Percentiles rank a stretch among this genome's conserved stretches.
Conservation (phyloP, 2,113 vertebrate species). For the Echinops telfairi region DNA sequence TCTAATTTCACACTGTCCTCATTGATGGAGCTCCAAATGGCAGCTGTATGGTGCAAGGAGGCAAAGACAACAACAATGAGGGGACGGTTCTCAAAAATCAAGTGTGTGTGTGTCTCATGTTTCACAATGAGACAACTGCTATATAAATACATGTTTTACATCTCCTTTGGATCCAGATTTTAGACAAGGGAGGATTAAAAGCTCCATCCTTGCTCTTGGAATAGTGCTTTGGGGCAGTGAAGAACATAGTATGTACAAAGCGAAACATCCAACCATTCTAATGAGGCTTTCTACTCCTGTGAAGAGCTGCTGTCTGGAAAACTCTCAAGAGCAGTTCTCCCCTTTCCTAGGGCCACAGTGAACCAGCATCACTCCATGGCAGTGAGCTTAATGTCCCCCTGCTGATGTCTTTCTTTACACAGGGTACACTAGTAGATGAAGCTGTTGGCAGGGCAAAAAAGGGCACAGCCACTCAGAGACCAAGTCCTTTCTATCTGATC, state of each 20-base stretch:
- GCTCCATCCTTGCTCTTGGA: background rate
- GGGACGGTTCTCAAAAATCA: conserved; percentile 37
- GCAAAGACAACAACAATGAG: background rate
- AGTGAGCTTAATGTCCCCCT: background rate
- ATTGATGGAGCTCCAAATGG: conserved; percentile 65
- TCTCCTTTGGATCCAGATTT: background rate
- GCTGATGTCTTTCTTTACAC: background rate
- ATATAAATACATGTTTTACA: background rate
- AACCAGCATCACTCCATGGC: no score
- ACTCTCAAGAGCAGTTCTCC: no score
- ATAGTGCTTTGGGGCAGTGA: background rate
- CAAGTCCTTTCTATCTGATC: background rate
- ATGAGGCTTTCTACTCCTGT: no score
- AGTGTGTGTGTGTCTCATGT: background rate
- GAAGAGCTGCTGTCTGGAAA: no score
- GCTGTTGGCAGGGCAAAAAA: background rate
- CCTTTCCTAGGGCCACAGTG: no score
- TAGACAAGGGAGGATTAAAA: background rate
- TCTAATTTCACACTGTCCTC: conserved; percentile 59
- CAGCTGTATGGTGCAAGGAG: conserved; percentile 34
- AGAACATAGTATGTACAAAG: no score
- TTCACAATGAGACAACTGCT: conserved; percentile 4
- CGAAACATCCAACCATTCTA: no score
- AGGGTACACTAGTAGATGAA: background rate
- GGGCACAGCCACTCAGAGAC: background rate